A percentile compares a stretch with the other conserved stretches of the same genome.
phyloP scores from a whole-genome alignment of 1,140 invertebrate genomes.

The Callitettix versicolor region DNA sequence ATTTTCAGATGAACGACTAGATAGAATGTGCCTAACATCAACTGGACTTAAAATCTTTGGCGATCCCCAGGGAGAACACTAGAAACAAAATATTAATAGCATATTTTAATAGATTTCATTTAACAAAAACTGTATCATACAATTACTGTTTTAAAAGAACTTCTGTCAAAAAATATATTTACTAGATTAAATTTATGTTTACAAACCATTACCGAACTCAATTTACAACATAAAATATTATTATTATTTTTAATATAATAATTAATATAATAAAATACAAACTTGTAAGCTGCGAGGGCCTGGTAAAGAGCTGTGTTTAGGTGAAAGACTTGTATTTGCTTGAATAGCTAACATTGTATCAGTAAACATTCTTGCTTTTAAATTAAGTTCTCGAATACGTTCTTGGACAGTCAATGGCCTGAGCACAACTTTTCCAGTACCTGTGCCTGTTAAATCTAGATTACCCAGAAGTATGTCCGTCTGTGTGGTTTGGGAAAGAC shows the following conservation, averaged over 20 bases:
- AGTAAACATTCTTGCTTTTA: constrained; percentile 40
- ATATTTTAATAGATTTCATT: too few relatives aligned
- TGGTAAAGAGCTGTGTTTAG: constrained; percentile 28
- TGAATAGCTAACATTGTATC: constrained; percentile 41
- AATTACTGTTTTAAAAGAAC: too few relatives aligned
- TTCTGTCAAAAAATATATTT: too few relatives aligned
- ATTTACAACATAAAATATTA: too few relatives aligned
- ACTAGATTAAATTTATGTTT: too few relatives aligned
- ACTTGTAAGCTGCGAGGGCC: constrained; percentile 38
- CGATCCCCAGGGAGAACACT: constrained; percentile 43
- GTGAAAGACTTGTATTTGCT: constrained; percentile 27
- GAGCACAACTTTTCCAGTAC: constrained; percentile 32
- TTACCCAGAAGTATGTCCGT: constrained; percentile 40
- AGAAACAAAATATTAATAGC: too few relatives aligned
- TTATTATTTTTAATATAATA: too few relatives aligned
- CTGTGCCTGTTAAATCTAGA: constrained; percentile 31
- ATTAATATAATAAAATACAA: constrained; percentile 4
- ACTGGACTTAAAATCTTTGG: constrained; percentile 41
- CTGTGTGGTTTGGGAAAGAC: constrained; percentile 41
- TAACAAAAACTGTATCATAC: too few relatives aligned
- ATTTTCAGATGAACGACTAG: constrained; percentile 40
- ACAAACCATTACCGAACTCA: too few relatives aligned
- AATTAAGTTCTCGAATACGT: constrained; percentile 40
- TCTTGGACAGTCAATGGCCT: constrained; percentile 39
- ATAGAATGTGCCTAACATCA: constrained; percentile 38